Evolutionary conservation across 2,797 vertebrate species (phyloP).

Genomic region (Enteromius viviparus): DNA sequence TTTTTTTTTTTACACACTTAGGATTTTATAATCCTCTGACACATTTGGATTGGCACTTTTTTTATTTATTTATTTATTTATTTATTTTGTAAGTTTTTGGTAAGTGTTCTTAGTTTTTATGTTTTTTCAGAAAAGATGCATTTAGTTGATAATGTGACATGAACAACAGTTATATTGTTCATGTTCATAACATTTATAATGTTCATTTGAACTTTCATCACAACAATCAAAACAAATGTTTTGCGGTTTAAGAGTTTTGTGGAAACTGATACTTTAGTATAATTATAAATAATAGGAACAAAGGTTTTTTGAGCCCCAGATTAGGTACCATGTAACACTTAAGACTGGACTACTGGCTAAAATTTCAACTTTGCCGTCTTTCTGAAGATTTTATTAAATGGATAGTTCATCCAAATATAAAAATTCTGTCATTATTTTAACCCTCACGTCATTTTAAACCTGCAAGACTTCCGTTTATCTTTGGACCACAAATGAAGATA

Average conservation of each 20-base stretch:
- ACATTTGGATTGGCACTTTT: background rate
- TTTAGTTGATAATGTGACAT: background rate
- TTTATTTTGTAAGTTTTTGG: background rate
- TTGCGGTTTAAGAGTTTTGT: too few relatives aligned
- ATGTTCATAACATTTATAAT: too few relatives aligned
- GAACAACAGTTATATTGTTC: background rate
- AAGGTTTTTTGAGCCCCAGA: background rate
- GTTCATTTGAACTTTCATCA: background rate
- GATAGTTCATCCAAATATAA: background rate
- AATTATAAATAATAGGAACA: too few relatives aligned
- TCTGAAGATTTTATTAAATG: background rate
- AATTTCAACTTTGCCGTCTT: background rate
- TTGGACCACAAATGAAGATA: background rate
- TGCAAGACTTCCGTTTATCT: background rate
- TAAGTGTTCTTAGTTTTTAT: background rate
- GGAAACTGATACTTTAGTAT: too few relatives aligned
- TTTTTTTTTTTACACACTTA: background rate
- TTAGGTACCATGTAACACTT: background rate
- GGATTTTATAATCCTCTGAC: background rate
- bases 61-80: too few relatives aligned
- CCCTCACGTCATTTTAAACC: background rate
- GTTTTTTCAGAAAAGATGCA: background rate
- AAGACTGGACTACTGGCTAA: background rate
- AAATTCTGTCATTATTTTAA: background rate
- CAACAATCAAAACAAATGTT: background rate